Conservation (phyloP, 2,888 invertebrate species). For the Leptopilina drosophilae region DNA sequence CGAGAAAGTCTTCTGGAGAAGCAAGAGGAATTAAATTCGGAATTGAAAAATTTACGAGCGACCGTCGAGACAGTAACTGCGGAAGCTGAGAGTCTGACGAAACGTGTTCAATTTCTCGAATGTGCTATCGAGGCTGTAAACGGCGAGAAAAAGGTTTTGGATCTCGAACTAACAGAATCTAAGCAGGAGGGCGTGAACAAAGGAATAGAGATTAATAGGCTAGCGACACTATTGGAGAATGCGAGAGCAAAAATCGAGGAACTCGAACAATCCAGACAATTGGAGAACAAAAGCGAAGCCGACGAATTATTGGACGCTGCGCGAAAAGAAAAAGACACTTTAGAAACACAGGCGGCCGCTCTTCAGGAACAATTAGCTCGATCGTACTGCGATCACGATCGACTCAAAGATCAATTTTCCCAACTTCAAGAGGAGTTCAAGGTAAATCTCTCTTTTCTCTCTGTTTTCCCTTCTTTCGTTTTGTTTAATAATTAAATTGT, state of each 20-base stretch:
- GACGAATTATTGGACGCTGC: conserved; percentile 84
- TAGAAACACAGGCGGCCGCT: conserved; percentile 83
- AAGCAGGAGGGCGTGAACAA: conserved; percentile 87
- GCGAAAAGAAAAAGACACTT: conserved; percentile 85
- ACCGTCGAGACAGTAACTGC: conserved; percentile 81
- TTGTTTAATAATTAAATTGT: too few species aligned
- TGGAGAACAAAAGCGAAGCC: conserved; percentile 85
- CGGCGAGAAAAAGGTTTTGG: conserved; percentile 86
- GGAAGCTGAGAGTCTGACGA: conserved; percentile 83
- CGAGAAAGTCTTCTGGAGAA: conserved; percentile 85
- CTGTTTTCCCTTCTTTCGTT: too few species aligned
- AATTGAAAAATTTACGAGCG: conserved; percentile 82
- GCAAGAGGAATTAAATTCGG: conserved; percentile 87
- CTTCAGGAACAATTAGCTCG: conserved; percentile 85
- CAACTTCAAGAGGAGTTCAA: conserved; percentile 85
- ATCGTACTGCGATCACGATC: conserved; percentile 83
- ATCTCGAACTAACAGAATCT: conserved; percentile 84
- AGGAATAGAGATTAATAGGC: conserved; percentile 88
- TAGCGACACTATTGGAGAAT: conserved; percentile 88
- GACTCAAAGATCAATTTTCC: conserved; percentile 83
- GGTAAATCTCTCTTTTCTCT: conserved; percentile 74
- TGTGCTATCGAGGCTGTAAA: conserved; percentile 86
- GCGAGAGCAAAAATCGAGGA: conserved; percentile 90
- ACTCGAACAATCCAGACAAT: conserved; percentile 83
- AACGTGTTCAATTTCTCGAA: conserved; percentile 85